Conservation (phyloP, 2,797 vertebrate genomes). For the Coranthus polyacanthus region DNA sequence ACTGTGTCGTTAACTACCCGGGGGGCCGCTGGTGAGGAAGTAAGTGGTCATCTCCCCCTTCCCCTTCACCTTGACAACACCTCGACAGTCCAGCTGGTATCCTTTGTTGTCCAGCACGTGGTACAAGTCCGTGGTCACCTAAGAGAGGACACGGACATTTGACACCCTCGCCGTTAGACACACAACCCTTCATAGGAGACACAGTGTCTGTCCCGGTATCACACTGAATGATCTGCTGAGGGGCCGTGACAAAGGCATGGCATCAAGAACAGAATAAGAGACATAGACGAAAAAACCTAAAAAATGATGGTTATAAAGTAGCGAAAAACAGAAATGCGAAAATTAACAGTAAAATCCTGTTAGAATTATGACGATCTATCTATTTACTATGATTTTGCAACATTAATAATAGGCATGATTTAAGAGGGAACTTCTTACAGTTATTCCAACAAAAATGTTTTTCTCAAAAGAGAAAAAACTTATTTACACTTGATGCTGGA, state of each 20-base stretch:
- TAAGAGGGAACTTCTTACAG: too few species aligned
- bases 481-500: too few species aligned
- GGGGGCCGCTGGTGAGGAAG: conserved; percentile 94
- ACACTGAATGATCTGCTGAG: neutral
- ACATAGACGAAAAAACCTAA: neutral
- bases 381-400: too few species aligned
- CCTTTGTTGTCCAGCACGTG: conserved; percentile 92
- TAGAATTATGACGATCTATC: too few species aligned
- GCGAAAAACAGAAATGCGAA: too few species aligned
- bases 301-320: too few species aligned
- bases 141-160: conserved; percentile 57
- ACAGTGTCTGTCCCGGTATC: conserved; percentile 12
- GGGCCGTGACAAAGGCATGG: neutral
- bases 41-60: conserved; percentile 99
- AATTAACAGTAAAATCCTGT: too few species aligned
- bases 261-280: neutral
- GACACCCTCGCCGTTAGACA: conserved; percentile 46
- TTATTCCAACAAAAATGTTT: too few species aligned
- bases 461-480: too few species aligned
- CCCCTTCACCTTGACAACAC: conserved; percentile 96
- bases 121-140: conserved; percentile 96
- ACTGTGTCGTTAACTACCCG: conserved; percentile 85
- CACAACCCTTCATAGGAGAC: conserved; percentile 22
- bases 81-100: conserved; percentile 93
- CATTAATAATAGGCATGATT: too few species aligned